Evolutionary conservation across 2,888 invertebrate species (phyloP).

Genomic region (Gordius sp.): DNA sequence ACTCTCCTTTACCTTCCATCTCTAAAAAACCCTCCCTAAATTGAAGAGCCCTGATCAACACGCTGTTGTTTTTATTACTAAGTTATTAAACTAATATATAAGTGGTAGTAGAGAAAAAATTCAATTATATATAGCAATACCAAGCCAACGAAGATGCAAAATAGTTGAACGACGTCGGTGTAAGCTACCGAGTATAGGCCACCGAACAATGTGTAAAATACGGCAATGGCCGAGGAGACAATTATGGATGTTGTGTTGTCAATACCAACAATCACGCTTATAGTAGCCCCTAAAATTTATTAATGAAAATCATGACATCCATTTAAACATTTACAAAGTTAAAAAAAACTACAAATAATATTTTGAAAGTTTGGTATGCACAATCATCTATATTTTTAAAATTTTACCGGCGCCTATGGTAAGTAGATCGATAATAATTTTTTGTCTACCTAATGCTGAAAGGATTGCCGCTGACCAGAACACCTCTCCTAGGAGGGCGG

Average conservation of each 20-base stretch:
- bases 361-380: too few species aligned
- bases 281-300: slow-evolving; percentile 56
- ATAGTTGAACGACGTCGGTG: slow-evolving; percentile 86
- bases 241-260: slow-evolving; percentile 71
- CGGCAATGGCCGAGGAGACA: slow-evolving; percentile 74
- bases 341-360: too few species aligned
- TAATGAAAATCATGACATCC: too few species aligned
- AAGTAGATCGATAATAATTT: slow-evolving; percentile 1
- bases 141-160: slow-evolving; percentile 85
- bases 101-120: slow-evolving; percentile 13
- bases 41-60: too few species aligned
- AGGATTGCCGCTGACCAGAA: slow-evolving; percentile 97
- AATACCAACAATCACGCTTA: slow-evolving; percentile 86
- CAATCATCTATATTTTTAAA: slow-evolving; percentile 1
- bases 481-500: slow-evolving; percentile 82
- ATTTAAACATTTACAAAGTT: too few species aligned
- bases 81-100: too few species aligned
- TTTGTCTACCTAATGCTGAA: slow-evolving; percentile 52
- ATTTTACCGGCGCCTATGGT: not conserved
- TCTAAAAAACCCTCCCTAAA: too few species aligned
- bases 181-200: slow-evolving; percentile 93
- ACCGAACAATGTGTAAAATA: slow-evolving; percentile 85
- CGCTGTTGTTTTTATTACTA: too few species aligned
- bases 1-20: too few species aligned
- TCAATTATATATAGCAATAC: slow-evolving; percentile 28